Conservation (phyloP, 1,140 invertebrate genomes). For the Drosophila sulfurigaster region DNA sequence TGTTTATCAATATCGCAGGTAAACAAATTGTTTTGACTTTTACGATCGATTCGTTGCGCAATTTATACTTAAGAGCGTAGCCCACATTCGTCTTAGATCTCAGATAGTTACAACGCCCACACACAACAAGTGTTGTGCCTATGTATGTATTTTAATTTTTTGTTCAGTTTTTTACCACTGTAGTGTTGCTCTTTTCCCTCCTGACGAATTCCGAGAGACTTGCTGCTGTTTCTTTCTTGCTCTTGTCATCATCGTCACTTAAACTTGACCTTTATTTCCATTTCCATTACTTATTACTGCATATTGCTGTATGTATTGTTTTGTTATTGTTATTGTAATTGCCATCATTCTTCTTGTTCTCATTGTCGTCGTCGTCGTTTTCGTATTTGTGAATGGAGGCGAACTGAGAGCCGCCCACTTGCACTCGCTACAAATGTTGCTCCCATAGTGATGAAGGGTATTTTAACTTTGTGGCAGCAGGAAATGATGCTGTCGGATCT, state of each 20-base stretch:
- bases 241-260: conserved; percentile 61
- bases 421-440: conserved; percentile 13
- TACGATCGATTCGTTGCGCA: conserved; percentile 42
- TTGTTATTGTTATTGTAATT: conserved; percentile 48
- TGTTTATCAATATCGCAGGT: conserved; percentile 10
- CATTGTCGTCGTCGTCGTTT: conserved; percentile 12
- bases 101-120: conserved; percentile 19
- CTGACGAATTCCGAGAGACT: background rate
- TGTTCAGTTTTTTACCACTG: conserved; percentile 1
- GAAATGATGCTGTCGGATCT: too few species aligned
- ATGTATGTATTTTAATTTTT: conserved; percentile 4
- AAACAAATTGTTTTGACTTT: conserved; percentile 11
- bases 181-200: background rate
- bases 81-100: conserved; percentile 7
- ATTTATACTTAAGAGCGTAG: conserved; percentile 30
- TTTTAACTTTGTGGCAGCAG: too few species aligned
- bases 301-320: conserved; percentile 50
- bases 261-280: conserved; percentile 79
- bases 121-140: background rate
- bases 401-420: conserved; percentile 48
- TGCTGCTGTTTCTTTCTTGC: conserved; percentile 13
- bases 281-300: conserved; percentile 72
- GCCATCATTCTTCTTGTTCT: conserved; percentile 45
- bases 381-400: conserved; percentile 48
- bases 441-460: too few species aligned